A percentile compares a stretch with the other conserved stretches of the same genome.
These are phyloP conservation scores for Zeuzera pyrina DNA, from an alignment of 2,888 invertebrate species.

Conservation along the genomic window DNA sequence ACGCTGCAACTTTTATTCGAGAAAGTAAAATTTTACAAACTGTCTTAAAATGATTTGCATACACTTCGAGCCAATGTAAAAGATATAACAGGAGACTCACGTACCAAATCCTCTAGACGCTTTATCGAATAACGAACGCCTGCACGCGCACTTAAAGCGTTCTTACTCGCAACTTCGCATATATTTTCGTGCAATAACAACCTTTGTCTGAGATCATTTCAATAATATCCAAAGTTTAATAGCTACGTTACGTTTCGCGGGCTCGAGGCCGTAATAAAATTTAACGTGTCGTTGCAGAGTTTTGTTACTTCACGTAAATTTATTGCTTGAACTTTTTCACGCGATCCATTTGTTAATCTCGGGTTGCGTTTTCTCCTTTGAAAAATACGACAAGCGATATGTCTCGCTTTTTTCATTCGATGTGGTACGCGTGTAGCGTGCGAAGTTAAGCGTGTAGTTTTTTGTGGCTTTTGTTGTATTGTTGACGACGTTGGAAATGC, in stretches of 20 bases:
- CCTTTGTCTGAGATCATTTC: constrained; percentile 59
- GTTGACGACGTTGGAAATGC: no score
- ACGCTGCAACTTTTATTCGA: no score
- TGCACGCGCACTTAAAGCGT: constrained; percentile 23
- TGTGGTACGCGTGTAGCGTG: constrained; percentile 9
- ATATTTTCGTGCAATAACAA: constrained; percentile 35
- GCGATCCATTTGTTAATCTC: constrained; percentile 54
- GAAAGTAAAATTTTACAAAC: no score
- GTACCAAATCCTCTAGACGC: constrained; percentile 18
- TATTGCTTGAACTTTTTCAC: constrained; percentile 55
- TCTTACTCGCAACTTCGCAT: constrained; percentile 32
- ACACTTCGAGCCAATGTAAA: constrained; percentile 16
- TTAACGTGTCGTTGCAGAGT: constrained; percentile 53
- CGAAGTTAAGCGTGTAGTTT: no score
- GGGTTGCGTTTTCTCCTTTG: constrained; percentile 31
- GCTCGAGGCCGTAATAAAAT: constrained; percentile 56
- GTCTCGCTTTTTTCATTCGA: constrained; percentile 5
- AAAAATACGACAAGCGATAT: constrained; percentile 29
- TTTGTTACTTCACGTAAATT: constrained; percentile 52
- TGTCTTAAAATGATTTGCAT: constrained; percentile 2
- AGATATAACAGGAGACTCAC: not conserved
- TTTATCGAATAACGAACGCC: constrained; percentile 9
- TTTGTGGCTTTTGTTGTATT: no score
- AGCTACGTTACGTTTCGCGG: constrained; percentile 32
- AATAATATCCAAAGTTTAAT: constrained; percentile 64